phyloP scores from a whole-genome alignment of 1,140 invertebrate genomes.

The Drosophila nasuta region DNA sequence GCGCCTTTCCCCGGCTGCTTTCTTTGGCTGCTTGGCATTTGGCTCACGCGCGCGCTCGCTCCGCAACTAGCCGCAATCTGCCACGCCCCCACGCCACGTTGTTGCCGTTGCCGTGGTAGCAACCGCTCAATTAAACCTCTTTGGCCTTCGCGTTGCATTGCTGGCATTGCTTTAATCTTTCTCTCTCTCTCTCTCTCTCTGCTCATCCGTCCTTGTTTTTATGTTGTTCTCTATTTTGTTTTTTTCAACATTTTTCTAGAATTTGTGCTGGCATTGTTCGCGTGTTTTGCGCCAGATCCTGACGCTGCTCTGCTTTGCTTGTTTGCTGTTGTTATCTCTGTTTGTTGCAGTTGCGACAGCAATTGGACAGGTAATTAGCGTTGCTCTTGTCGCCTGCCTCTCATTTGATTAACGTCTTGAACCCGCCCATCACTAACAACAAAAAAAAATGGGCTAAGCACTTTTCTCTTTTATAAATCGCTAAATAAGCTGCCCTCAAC shows the following conservation, averaged over 20 bases:
- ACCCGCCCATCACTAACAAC: neutral
- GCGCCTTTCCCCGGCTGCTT: conserved; percentile 32
- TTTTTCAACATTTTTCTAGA: conserved; percentile 29
- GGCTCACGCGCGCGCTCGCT: conserved; percentile 44
- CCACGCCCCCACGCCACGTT: conserved; percentile 2
- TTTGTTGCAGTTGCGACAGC: conserved; percentile 25
- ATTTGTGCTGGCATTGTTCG: conserved; percentile 55
- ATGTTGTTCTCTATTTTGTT: conserved; percentile 52
- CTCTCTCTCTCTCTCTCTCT: conserved; percentile 12
- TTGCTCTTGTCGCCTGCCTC: conserved; percentile 57
- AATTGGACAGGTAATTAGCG: conserved; percentile 70
- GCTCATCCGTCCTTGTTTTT: conserved; percentile 23
- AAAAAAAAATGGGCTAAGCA: conserved; percentile 34
- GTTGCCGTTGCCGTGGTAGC: conserved; percentile 14
- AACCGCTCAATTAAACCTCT: conserved; percentile 70
- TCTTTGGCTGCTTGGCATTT: conserved; percentile 58
- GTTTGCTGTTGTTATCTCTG: conserved; percentile 41
- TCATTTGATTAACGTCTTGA: conserved; percentile 68
- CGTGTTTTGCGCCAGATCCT: conserved; percentile 24
- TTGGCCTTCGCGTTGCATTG: conserved; percentile 22
- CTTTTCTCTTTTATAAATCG: neutral
- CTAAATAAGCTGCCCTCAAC: conserved; percentile 11
- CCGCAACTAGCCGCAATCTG: conserved; percentile 28
- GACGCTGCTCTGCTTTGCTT: conserved; percentile 9
- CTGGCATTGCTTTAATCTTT: conserved; percentile 68